Percentiles rank a stretch among this genome's conserved stretches.
Conservation (phyloP, 2,113 vertebrate genomes). For the Pelusios castaneus region DNA sequence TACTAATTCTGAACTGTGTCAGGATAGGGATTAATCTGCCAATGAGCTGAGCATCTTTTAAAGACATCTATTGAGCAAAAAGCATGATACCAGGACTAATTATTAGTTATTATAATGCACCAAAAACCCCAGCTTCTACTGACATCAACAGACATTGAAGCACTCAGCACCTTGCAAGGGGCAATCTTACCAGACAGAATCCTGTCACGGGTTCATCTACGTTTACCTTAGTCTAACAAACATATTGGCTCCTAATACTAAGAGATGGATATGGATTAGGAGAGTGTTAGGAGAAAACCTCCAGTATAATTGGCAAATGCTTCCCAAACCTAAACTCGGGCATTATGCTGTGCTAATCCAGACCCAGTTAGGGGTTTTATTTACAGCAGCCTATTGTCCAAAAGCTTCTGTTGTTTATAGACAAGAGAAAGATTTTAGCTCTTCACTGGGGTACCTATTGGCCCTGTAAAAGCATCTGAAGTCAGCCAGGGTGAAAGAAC, state of each 20-base stretch:
- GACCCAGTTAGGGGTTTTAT: background rate
- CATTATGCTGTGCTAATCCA: background rate
- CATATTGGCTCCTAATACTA: background rate
- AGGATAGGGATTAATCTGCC: background rate
- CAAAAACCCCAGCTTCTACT: background rate
- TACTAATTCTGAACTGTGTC: background rate
- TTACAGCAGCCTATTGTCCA: background rate
- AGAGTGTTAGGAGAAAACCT: background rate
- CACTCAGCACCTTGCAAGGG: background rate
- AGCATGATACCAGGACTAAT: background rate
- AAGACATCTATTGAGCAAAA: background rate
- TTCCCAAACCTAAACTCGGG: background rate
- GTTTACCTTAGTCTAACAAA: background rate
- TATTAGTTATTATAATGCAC: background rate
- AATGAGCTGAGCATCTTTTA: background rate
- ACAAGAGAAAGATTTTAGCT: background rate
- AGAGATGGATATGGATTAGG: background rate
- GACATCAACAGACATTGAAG: background rate
- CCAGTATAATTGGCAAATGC: background rate
- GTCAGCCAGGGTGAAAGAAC: background rate
- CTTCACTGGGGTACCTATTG: background rate
- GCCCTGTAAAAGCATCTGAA: slow-evolving; percentile 13
- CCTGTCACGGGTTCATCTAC: too few species aligned
- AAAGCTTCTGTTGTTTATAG: background rate
- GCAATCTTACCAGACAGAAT: background rate